These are phyloP conservation scores for Drosophila hydei DNA, from an alignment of 1,140 invertebrate species.

Conservation along the genomic window DNA sequence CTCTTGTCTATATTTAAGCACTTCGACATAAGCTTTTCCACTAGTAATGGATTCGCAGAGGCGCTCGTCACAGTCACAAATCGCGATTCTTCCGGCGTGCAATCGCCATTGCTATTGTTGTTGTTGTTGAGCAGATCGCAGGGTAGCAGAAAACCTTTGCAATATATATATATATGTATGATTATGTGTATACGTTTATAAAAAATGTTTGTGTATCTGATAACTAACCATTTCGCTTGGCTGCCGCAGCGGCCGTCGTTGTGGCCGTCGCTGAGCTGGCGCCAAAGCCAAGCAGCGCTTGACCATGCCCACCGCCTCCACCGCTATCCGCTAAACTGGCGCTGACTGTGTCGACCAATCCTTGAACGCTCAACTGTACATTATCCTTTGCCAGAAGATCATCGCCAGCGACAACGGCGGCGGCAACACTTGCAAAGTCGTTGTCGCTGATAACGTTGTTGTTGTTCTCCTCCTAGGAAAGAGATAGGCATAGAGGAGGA, in stretches of 20 bases:
- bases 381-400: conserved; percentile 73
- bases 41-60: conserved; percentile 79
- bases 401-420: conserved; percentile 63
- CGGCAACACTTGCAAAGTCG: conserved; percentile 68
- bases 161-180: background rate
- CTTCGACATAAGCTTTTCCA: conserved; percentile 82
- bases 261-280: conserved; percentile 37
- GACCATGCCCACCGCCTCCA: conserved; percentile 22
- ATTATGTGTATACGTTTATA: background rate
- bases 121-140: conserved; percentile 70
- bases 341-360: conserved; percentile 63
- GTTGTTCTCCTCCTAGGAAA: conserved; percentile 80
- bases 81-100: conserved; percentile 64
- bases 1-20: conserved; percentile 70
- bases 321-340: conserved; percentile 61
- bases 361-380: conserved; percentile 64
- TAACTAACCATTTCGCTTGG: conserved; percentile 36
- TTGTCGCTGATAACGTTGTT: conserved; percentile 70
- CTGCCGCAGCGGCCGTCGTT: conserved; percentile 39
- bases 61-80: conserved; percentile 74
- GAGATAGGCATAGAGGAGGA: conserved; percentile 41
- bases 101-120: conserved; percentile 52
- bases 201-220: background rate
- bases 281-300: conserved; percentile 60
- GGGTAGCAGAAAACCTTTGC: conserved; percentile 39